Evolutionary conservation across 2,888 invertebrate genomes (phyloP).

Genomic region (Yponomeuta evonymella): DNA sequence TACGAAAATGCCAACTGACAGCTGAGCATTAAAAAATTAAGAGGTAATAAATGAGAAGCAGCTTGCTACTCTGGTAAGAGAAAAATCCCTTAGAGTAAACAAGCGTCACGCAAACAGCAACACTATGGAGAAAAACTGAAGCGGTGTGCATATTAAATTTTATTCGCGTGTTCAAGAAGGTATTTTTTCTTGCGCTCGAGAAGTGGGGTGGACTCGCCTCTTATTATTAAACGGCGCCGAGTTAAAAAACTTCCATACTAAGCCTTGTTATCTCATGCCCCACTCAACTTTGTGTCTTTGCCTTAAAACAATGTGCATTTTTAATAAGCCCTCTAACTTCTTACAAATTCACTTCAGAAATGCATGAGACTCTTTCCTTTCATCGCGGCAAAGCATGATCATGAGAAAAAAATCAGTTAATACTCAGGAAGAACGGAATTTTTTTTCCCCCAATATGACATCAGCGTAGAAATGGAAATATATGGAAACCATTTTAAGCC

Average conservation of each 20-base stretch:
- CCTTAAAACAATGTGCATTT: constrained; percentile 42
- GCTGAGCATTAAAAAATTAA: no score
- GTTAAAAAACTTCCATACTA: constrained; percentile 32
- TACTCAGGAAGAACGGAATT: background rate
- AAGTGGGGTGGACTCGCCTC: constrained; percentile 33
- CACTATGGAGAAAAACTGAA: constrained; percentile 25
- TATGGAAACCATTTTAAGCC: no score
- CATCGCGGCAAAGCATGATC: background rate
- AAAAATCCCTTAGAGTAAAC: background rate
- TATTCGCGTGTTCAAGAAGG: constrained; percentile 46
- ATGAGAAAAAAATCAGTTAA: background rate
- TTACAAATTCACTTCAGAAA: constrained; percentile 28
- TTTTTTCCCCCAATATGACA: background rate
- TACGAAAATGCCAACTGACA: no score
- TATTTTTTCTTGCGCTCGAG: constrained; percentile 34
- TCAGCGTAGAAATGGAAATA: no score
- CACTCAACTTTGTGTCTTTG: constrained; percentile 27
- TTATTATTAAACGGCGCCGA: constrained; percentile 37
- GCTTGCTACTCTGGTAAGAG: background rate
- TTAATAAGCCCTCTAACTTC: constrained; percentile 36
- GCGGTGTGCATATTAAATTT: constrained; percentile 47
- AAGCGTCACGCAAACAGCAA: background rate
- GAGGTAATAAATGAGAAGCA: no score
- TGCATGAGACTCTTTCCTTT: constrained; percentile 27
- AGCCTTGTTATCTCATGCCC: constrained; percentile 34